phyloP scores from a whole-genome alignment of 2,888 invertebrate genomes.

The Thyatira batis region DNA sequence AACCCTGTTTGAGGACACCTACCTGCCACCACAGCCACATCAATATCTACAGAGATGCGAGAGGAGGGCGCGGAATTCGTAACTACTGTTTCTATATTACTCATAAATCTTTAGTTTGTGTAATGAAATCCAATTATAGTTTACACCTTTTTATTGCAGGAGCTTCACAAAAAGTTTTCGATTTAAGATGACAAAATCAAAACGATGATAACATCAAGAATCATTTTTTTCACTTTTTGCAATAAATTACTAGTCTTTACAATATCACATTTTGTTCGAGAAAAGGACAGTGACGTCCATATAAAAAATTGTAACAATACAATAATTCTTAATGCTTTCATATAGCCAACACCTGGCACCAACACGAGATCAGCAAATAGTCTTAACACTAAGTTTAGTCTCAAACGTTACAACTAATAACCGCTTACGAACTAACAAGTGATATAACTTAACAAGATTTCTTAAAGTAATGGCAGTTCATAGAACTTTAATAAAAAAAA shows the following conservation, averaged over 20 bases:
- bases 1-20: constrained; percentile 66
- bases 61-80: constrained; percentile 63
- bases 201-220: constrained; percentile 81
- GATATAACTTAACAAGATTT: constrained; percentile 68
- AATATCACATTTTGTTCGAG: constrained; percentile 80
- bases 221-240: constrained; percentile 71
- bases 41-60: constrained; percentile 60
- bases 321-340: constrained; percentile 82
- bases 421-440: constrained; percentile 68
- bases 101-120: neutral
- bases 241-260: constrained; percentile 76
- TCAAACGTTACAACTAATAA: constrained; percentile 68
- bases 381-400: constrained; percentile 71
- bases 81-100: constrained; percentile 25
- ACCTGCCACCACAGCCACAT: constrained; percentile 54
- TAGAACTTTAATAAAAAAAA: constrained; percentile 58
- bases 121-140: constrained; percentile 31
- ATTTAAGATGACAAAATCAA: constrained; percentile 78
- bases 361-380: constrained; percentile 78
- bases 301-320: constrained; percentile 74
- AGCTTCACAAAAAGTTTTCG: constrained; percentile 77
- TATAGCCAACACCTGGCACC: constrained; percentile 71
- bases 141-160: constrained; percentile 70
- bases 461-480: constrained; percentile 76
- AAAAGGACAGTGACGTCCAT: constrained; percentile 79